Base-by-base conservation (phyloP, 2,888 invertebrate genomes). In the Netelia inedita region DNA sequence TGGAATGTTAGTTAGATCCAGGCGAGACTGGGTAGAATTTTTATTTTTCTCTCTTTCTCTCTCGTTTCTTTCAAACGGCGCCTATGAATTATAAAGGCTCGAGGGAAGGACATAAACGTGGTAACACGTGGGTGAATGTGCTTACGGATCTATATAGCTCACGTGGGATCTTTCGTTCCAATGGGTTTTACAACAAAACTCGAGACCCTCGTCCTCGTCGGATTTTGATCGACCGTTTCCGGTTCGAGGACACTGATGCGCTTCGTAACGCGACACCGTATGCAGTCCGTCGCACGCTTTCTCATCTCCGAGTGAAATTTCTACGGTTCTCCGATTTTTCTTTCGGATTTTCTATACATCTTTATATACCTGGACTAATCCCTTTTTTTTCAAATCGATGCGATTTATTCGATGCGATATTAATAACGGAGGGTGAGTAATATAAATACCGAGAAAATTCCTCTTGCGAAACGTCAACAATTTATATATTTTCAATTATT, bases 201-300 rank as follows among this genome's bases (percentile, higher is more conserved):
- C 68, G 35, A 69, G 71, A 75, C 78, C 82, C 79, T 81, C 50
- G 8, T 28, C 72, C 46, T 75, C 71, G 74, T 71, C 65, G 69
- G 50, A 75, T 82, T 79, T 85, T 85, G 85, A 85, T 85, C 82
- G 85, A 85, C 81, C 74, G 82, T 85, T 85, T 85, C 85, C 85
- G 85, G 82, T 85, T 46, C 59, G 43, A 81, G 69, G n/a, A 69
- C 50, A 11, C 19, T 57, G 55, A 11, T 35, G 76, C 66, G 72
- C 50, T 21, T 41, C 28, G 85, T 81, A 85, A 85, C 57, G 63
- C 81, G 78, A 85, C 85, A 81, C 85, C 78, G 78, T 74, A 10
- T 82, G 55, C 65, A 61, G 35, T 57, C 14, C 46, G 14, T 11
- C 53, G 21, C 41, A 53, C 35, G 65, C n/a, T 28, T 35, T 19